Conservation (phyloP, 2,113 vertebrate species). For the Elephas maximus region DNA sequence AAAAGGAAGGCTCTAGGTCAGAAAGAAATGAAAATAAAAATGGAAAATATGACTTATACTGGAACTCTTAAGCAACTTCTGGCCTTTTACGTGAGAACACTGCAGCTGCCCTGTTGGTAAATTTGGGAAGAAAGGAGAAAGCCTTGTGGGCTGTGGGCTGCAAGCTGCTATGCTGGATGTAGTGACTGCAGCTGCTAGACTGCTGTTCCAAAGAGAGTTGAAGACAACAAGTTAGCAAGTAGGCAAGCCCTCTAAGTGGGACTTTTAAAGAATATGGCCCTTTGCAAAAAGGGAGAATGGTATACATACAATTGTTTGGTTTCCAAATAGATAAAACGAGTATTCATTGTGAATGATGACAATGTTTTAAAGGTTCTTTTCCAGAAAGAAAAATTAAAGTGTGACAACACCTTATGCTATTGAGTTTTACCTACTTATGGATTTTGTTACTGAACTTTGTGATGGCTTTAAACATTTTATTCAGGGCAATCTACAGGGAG, state of each 20-base stretch:
- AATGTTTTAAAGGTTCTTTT: background rate
- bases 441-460: background rate
- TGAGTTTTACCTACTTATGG: background rate
- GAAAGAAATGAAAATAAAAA: slow-evolving; percentile 67
- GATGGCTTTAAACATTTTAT: slow-evolving; percentile 19
- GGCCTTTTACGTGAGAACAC: slow-evolving; percentile 19
- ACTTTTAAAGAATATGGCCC: background rate
- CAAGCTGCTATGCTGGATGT: background rate
- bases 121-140: slow-evolving; percentile 13
- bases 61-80: slow-evolving; percentile 21
- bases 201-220: background rate
- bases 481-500: background rate
- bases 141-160: background rate
- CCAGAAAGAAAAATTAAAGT: slow-evolving; percentile 5
- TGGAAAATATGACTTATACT: slow-evolving; percentile 69
- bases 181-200: background rate
- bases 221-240: background rate
- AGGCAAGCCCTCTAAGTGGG: too few relatives aligned
- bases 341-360: background rate
- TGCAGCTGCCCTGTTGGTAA: background rate
- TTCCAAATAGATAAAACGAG: background rate
- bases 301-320: background rate
- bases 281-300: background rate
- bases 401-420: background rate
- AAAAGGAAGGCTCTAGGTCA: slow-evolving; percentile 48